Base-by-base conservation (phyloP, 1,140 invertebrate species). In the Atopsyche davidsoni region DNA sequence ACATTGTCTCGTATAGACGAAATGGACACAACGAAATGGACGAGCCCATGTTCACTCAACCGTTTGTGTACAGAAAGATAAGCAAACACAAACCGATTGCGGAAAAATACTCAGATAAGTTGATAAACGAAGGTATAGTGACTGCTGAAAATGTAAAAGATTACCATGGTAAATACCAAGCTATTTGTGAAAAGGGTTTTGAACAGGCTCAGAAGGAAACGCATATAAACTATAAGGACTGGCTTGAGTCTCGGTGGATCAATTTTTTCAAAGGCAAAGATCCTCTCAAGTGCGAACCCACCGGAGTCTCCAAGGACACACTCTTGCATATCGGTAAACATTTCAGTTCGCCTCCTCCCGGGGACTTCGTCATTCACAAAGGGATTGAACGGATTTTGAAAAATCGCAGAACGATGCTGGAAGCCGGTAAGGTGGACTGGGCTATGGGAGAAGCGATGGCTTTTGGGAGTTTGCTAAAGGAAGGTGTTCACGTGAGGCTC, bases 1-100 rank as follows among this genome's bases (percentile, higher is more conserved):
- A 99, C 77, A 80, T 99, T 69, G 91, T 99, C 2, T 89, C 89
- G 46, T 99, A 99, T 72, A 81, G 96, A 40, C 81, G 94, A 52
- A 94, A 95, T 72, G 96, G 96, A 2, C 96, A 99, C 77, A 99
- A 99, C 70, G 96, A 99, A 77, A 90, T 96, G 54, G 96, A 99
- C 71, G 95, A 99, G 67, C 96, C 96, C 0, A 98, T 97, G 93
- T 99, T 99, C 68, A 99, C 96, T 1, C 96, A 99, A 70, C 96
- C 96, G 4, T 79, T 98, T 13, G 99, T 99, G 97, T 99, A 99
- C 77, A 87, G 90, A 55, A 94, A 95, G 69, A 98, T 99, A 56
- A 78, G 77, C 50, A 81, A 86, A 40, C 92, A 83, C n/a, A 83
- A 83, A 56, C 83, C 85, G 19, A 81, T 71, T 62, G 39, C 42